Percentiles rank a stretch among this genome's conserved stretches.
Evolutionary conservation across 2,113 vertebrate genomes (phyloP).

Genomic region (Albula goreensis): DNA sequence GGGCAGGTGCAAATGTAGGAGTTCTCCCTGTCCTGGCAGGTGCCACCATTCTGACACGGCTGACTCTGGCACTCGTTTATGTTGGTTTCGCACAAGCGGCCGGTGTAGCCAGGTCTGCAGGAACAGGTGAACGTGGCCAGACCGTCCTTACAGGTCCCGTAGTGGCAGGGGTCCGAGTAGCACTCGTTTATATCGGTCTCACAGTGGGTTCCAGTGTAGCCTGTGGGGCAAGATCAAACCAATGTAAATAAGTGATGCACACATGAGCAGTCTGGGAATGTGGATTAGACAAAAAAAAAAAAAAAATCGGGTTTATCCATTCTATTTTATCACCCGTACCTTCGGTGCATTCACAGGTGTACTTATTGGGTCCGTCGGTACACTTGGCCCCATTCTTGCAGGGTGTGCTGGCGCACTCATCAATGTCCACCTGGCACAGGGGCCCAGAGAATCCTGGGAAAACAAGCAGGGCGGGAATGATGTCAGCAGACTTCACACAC

Average conservation of each 20-base stretch:
- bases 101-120: slow-evolving; percentile 84
- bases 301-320: background rate
- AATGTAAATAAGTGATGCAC: background rate
- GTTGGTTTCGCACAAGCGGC: slow-evolving; percentile 89
- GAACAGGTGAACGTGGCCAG: slow-evolving; percentile 85
- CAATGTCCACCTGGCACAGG: slow-evolving; percentile 89
- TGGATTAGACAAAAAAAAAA: background rate
- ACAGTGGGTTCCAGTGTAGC: slow-evolving; percentile 83
- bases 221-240: slow-evolving; percentile 52
- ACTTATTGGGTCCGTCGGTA: slow-evolving; percentile 89
- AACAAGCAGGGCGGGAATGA: slow-evolving; percentile 4
- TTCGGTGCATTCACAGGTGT: slow-evolving; percentile 89
- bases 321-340: slow-evolving; percentile 64
- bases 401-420: slow-evolving; percentile 92
- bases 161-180: slow-evolving; percentile 88
- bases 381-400: slow-evolving; percentile 93
- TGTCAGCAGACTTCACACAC: background rate
- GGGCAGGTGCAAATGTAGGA: slow-evolving; percentile 85
- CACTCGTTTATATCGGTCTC: slow-evolving; percentile 88
- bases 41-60: slow-evolving; percentile 88
- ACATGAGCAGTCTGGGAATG: background rate
- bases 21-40: slow-evolving; percentile 88
- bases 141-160: slow-evolving; percentile 84
- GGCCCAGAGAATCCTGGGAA: slow-evolving; percentile 84
- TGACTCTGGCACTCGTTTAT: slow-evolving; percentile 93